Evolutionary conservation across 2,888 invertebrate species (phyloP), one percentile per base, ranked within the genome.

Genomic region (Macroteleia sp.): DNA sequence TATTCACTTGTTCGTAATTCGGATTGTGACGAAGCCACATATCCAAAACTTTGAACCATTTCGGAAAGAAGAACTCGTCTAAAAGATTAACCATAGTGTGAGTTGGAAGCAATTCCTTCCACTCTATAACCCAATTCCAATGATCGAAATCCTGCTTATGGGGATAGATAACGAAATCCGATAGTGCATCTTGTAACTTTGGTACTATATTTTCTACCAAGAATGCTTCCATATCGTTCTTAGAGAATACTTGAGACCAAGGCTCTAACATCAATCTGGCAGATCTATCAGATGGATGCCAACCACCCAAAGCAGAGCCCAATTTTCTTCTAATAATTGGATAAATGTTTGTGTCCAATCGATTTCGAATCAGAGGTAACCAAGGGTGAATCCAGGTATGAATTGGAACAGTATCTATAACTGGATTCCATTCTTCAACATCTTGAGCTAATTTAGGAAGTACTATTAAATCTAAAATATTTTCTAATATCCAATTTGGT

Each of bases 321-420:
- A 99, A 93, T 88, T 99, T 99, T 56, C 98, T 96, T 42, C 99
- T 94, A 83, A 99, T 97, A 41, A 96, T 95, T 0, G 97, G 97
- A 92, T 97, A 98, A 30, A 98, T 95, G 0, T 92, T 92, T 0
- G 92, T 92, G 19, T 94, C 92, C 52, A 95, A 90, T 17, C 93
- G 92, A 79, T 90, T 88, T 93, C 96, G 96, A 88, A 98, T 94
- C 5, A 97, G 92, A 0, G 96, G 95, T 73, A 98, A 94, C 99
- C 99, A 99, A 0, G 99, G 99, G 90, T 98, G 95, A 75, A 99
- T 95, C 99, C 99, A 99, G 3, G 96, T 94, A 91, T 99, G 99
- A 81, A 99, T 96, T 10, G 99, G 99, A 80, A 98, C 94, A 0
- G 97, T 96, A 90, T 99, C 99, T 0, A 96, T 96, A 1, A 98